These are phyloP conservation scores for Mesorhabditis spiculigera DNA, from an alignment of 2,888 invertebrate genomes.

Conservation along the genomic window DNA sequence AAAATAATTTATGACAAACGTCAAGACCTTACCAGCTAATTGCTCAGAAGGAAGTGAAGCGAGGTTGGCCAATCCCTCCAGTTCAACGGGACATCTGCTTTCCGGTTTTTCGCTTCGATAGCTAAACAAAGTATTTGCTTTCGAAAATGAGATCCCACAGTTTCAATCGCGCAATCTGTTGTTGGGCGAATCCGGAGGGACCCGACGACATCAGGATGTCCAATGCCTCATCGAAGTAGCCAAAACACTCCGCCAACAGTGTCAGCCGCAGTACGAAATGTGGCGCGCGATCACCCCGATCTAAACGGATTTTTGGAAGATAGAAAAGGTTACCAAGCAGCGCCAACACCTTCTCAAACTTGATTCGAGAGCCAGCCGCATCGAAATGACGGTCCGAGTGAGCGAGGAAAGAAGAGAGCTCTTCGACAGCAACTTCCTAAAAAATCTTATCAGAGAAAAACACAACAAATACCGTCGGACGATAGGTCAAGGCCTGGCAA, in stretches of 20 bases:
- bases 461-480: background rate
- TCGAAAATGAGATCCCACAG: background rate
- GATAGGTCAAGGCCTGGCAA: background rate
- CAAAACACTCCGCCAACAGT: slow-evolving; percentile 29
- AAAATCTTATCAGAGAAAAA: background rate
- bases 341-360: slow-evolving; percentile 25
- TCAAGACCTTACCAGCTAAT: background rate
- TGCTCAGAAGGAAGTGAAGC: background rate
- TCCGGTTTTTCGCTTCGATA: background rate
- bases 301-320: background rate
- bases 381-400: background rate
- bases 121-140: background rate
- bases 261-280: slow-evolving; percentile 22
- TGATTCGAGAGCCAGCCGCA: slow-evolving; percentile 8
- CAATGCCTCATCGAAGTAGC: slow-evolving; percentile 26
- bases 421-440: slow-evolving; percentile 4
- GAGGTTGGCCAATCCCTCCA: background rate
- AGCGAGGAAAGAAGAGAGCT: background rate
- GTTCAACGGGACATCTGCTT: background rate
- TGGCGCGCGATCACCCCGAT: background rate
- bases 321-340: slow-evolving; percentile 13
- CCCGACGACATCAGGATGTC: slow-evolving; percentile 14
- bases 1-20: too few relatives aligned
- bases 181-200: background rate
- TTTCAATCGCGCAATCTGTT: background rate